phyloP scores from a whole-genome alignment of 2,888 invertebrate genomes.

The Diadegma fenestrale region DNA sequence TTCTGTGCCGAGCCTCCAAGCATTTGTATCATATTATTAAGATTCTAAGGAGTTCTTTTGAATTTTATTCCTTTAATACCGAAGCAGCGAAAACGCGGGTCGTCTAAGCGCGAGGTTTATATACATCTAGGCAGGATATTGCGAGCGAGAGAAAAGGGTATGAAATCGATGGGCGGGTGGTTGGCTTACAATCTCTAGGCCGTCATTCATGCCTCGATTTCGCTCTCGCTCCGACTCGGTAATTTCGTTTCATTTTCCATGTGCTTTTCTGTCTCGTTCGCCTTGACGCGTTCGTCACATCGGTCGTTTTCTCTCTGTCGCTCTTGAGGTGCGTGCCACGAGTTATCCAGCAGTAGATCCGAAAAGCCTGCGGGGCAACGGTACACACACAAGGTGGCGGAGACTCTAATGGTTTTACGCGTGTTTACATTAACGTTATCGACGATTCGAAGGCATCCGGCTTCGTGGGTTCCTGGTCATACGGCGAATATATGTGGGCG shows the following conservation, averaged over 20 bases:
- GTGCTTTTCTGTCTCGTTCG: neutral
- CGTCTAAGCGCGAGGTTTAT: conserved; percentile 50
- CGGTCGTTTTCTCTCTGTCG: conserved; percentile 1
- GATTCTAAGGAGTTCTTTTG: conserved; percentile 32
- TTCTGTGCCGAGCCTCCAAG: conserved; percentile 4
- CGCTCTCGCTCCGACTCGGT: conserved; percentile 25
- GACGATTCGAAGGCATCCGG: conserved; percentile 71
- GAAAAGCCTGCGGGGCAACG: conserved; percentile 49
- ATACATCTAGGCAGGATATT: conserved; percentile 65
- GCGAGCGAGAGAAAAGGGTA: conserved; percentile 74
- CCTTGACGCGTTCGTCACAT: neutral
- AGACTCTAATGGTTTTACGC: conserved; percentile 77
- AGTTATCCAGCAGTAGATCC: conserved; percentile 64
- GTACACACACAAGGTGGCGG: conserved; percentile 52
- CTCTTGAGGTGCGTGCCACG: conserved; percentile 56
- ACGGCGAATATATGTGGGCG: conserved; percentile 1
- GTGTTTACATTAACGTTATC: conserved; percentile 80
- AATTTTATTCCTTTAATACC: conserved; percentile 57
- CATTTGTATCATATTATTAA: conserved; percentile 56
- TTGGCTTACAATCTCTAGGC: conserved; percentile 34
- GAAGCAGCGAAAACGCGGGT: conserved; percentile 52
- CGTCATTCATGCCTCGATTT: conserved; percentile 29
- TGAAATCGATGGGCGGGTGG: conserved; percentile 58
- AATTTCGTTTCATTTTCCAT: neutral
- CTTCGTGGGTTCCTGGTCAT: conserved; percentile 39